Base-by-base conservation (phyloP, 2,888 invertebrate genomes). In the Ectemnius lituratus region DNA sequence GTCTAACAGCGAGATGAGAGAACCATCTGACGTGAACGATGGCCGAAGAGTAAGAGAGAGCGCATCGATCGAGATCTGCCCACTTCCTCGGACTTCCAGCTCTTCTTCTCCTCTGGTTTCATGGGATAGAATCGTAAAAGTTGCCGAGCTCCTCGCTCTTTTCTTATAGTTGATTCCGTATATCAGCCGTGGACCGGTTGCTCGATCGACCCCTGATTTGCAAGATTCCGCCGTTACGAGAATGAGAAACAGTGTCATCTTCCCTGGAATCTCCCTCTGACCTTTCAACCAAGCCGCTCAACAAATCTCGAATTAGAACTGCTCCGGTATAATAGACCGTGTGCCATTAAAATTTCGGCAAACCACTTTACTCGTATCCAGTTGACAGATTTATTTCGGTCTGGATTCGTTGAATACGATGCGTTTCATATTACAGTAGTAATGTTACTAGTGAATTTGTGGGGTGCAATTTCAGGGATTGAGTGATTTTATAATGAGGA, bases 91-190 rank as follows among this genome's bases (percentile, higher is more conserved):
- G 60, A 37, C 65, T 64, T 37, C 52, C 20, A 14, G 49, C 69
- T 65, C 60, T 81, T 75, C 11, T 11, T 70, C 66, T 67, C 56
- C 59, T 37, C 20, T 61, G 71, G 62, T 58, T 62, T 11, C 37
- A 8, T 62, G 27, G 75, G 73, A 75, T 81, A 60, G 70, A 72
- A 77, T 74, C 72, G 73, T 79, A 81, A 81, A 81, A 81, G 68
- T 81, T 73, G 58, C 49, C 66, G 28, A 47, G 49, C 45, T 59
- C 47, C 46, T 45, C 14, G 60, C 46, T 5, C 64, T 14, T 56
- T 37, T 28, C 13, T 49, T 47, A 14, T 58, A 37, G 46, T 61
- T 28, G 46, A 20, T 14, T 28, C 63, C 37, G 46, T 23, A 47
- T 45, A 20, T n/a, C 4, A 18, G 13, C 45, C 5, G 62, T 23